A percentile compares a stretch with the other conserved stretches of the same genome.
These are phyloP conservation scores for Zaprionus davidi DNA, from an alignment of 1,140 invertebrate genomes.

Conservation along the genomic window DNA sequence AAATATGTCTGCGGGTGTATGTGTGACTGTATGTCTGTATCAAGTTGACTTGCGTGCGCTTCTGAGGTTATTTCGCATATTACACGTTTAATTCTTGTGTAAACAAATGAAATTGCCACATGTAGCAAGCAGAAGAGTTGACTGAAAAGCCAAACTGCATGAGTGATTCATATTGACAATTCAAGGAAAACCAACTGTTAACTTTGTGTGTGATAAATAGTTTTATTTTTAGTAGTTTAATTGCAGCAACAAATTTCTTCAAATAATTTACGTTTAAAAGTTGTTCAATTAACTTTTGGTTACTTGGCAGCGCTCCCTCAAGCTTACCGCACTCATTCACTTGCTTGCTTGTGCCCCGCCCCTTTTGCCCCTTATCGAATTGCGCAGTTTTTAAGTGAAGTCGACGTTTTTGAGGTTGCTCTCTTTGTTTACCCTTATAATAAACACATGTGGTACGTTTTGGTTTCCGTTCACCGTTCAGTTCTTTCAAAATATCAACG, in stretches of 20 bases:
- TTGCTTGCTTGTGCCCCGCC: not conserved
- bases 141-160: not conserved
- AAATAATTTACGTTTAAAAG: conserved; percentile 10
- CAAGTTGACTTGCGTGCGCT: conserved; percentile 14
- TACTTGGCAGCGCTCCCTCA: not conserved
- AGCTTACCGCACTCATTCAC: conserved; percentile 6
- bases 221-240: not conserved
- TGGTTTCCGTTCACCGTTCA: conserved; percentile 54
- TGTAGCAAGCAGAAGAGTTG: conserved; percentile 14
- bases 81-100: conserved; percentile 67
- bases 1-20: not conserved
- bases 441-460: conserved; percentile 75
- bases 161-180: conserved; percentile 13
- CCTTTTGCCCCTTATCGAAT: conserved; percentile 44
- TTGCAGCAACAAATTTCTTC: conserved; percentile 13
- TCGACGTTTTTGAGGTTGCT: conserved; percentile 60
- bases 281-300: conserved; percentile 25
- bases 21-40: conserved; percentile 13
- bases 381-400: conserved; percentile 57
- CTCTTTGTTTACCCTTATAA: conserved; percentile 70
- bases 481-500: conserved; percentile 56
- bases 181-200: conserved; percentile 39
- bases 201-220: conserved; percentile 45
- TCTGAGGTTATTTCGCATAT: conserved; percentile 53
- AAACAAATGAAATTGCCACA: conserved; percentile 64